Conservation (phyloP, 2,797 vertebrate species). For the Clarias fuscus region DNA sequence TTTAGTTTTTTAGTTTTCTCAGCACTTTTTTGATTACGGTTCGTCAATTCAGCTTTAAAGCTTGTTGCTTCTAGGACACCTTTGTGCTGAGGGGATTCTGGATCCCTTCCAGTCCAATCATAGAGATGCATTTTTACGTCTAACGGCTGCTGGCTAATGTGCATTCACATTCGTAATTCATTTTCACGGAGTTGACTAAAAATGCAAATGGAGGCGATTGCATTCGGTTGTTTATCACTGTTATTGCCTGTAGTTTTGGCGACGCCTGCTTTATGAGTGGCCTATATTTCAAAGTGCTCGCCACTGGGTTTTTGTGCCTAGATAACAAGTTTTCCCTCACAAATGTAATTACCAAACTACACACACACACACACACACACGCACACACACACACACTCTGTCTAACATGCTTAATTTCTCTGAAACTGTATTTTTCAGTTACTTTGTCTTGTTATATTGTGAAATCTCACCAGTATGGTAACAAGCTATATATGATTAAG, state of each 20-base stretch:
- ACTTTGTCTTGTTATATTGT: constrained; percentile 25
- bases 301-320: constrained; percentile 65
- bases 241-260: constrained; percentile 72
- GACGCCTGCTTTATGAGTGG: constrained; percentile 66
- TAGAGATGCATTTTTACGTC: constrained; percentile 33
- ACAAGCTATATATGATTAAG: constrained; percentile 27
- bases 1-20: constrained; percentile 12
- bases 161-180: constrained; percentile 33
- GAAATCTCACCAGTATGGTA: neutral
- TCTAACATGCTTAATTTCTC: constrained; percentile 29
- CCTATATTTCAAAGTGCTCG: constrained; percentile 75
- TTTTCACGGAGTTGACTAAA: constrained; percentile 65
- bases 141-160: constrained; percentile 19
- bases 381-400: constrained; percentile 20
- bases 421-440: constrained; percentile 24
- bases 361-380: constrained; percentile 56
- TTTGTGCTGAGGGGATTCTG: constrained; percentile 35
- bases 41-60: constrained; percentile 26
- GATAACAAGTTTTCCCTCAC: constrained; percentile 74
- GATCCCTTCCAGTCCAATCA: constrained; percentile 42
- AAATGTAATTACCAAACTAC: constrained; percentile 77
- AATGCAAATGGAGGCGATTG: constrained; percentile 78
- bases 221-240: constrained; percentile 73
- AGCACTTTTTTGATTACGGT: constrained; percentile 7
- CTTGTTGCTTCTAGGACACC: constrained; percentile 38